Base-by-base conservation (phyloP, 23 tunicate genomes). In the Ascidia mentula region DNA sequence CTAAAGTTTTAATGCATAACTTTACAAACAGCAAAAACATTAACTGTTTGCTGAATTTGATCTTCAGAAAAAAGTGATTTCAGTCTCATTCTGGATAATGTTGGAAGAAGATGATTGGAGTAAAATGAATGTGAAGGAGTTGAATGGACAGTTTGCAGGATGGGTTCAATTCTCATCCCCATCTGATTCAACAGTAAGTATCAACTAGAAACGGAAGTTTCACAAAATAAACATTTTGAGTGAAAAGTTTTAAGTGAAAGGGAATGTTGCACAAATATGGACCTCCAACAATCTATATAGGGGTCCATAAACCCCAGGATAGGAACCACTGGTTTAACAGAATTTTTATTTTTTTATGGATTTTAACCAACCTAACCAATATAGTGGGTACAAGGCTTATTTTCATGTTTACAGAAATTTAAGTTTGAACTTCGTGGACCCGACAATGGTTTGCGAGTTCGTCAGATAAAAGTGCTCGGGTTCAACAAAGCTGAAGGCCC, bases 371-470 rank as follows among this genome's bases (percentile, higher is more conserved):
- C n/a, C n/a, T n/a, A n/a, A n/a, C n/a, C n/a, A n/a, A n/a, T n/a
- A n/a, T n/a, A n/a, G n/a, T n/a, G n/a, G n/a, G n/a, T n/a, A n/a
- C n/a, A n/a, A n/a, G n/a, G n/a, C n/a, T n/a, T n/a, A n/a, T n/a
- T n/a, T n/a, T n/a, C 15, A 15, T 42, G 13, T 75, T 73, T 59
- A 0, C 71, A 88, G 93, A 82, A 81, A 77, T 18, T 88, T 1
- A 73, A 78, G 77, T 36, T 88, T 53, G 93, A 82, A 69, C 45
- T 88, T 2, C 83, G 87, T 20, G 93, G 93, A 12, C 87, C 87
- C 0, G 93, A 88, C 80, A 82, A 88, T 60, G 83, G 87, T 22
- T 40, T 88, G 36, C 59, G 93, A 22, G 93, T 88, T 39, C 79
- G 93, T 0, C 93, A 88, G 46, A 72, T 88, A 9, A 80, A 82